These are phyloP conservation scores for Coelopa pilipes DNA, from an alignment of 2,888 invertebrate species.

Conservation along the genomic window DNA sequence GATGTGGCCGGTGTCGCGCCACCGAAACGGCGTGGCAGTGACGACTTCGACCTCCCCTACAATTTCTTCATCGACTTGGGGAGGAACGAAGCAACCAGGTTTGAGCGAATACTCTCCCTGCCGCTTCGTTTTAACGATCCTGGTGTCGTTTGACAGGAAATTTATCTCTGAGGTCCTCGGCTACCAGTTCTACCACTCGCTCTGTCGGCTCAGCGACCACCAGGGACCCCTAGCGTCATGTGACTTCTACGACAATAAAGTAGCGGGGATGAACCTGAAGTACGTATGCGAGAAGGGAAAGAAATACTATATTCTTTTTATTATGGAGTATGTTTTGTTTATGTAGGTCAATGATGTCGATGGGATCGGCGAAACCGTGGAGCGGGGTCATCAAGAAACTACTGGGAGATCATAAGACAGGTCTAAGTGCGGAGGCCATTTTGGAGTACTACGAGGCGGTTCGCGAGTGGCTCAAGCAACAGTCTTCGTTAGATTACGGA, in stretches of 20 bases:
- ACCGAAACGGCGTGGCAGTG: slow-evolving; percentile 72
- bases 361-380: slow-evolving; percentile 80
- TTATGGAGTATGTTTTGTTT: slow-evolving; percentile 53
- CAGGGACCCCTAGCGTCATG: no score
- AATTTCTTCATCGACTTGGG: slow-evolving; percentile 74
- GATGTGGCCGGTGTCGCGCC: slow-evolving; percentile 75
- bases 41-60: slow-evolving; percentile 79
- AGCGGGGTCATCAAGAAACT: slow-evolving; percentile 77
- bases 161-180: slow-evolving; percentile 85
- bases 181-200: slow-evolving; percentile 76
- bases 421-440: slow-evolving; percentile 78
- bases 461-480: no score
- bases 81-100: slow-evolving; percentile 49
- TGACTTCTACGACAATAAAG: no score
- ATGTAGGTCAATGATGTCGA: slow-evolving; percentile 68
- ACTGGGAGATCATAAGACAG: slow-evolving; percentile 76
- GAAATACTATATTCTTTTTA: no score
- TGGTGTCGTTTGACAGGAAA: slow-evolving; percentile 73
- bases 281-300: no score
- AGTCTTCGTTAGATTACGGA: no score
- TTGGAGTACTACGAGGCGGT: slow-evolving; percentile 84
- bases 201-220: no score
- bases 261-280: no score
- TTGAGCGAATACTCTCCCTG: no score
- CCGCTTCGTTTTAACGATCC: neutral